Percentiles rank a stretch among this genome's conserved stretches.
Conservation (phyloP, 1,140 invertebrate genomes). For the Bombus waltoni region DNA sequence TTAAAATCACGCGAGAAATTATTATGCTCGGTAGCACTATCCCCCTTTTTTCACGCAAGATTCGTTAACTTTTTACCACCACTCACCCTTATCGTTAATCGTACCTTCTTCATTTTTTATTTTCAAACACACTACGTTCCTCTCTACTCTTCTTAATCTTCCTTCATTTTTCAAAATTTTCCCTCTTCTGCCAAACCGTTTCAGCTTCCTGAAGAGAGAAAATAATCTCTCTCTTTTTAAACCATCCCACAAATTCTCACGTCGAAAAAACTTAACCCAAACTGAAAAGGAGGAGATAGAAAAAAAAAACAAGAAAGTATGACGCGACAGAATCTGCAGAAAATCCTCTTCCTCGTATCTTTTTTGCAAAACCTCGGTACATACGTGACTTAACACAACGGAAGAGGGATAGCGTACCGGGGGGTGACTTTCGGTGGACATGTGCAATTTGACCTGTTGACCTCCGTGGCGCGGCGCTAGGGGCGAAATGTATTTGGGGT, state of each 20-base stretch:
- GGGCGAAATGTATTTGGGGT: conserved; percentile 81
- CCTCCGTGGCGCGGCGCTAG: conserved; percentile 67
- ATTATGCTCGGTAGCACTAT: conserved; percentile 71
- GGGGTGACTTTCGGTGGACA: conserved; percentile 79
- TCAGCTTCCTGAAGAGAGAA: neutral
- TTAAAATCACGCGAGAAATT: conserved; percentile 83
- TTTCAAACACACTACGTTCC: neutral
- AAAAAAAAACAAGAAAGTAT: neutral
- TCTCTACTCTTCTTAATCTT: neutral
- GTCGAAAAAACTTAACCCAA: neutral
- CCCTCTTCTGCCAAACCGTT: neutral
- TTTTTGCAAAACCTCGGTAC: conserved; percentile 41
- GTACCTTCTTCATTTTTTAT: neutral
- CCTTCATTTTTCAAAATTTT: conserved; percentile 14
- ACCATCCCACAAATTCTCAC: neutral
- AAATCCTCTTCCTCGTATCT: neutral
- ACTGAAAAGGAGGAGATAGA: neutral
- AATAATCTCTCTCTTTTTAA: neutral
- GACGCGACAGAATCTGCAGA: neutral
- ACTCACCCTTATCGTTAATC: conserved; percentile 43
- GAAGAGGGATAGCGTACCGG: conserved; percentile 32
- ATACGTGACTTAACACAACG: conserved; percentile 54
- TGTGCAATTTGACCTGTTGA: conserved; percentile 83
- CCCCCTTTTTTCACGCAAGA: conserved; percentile 24
- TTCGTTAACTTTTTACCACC: conserved; percentile 55